These are phyloP conservation scores for Penaeus indicus DNA, from an alignment of 1,140 invertebrate species.

Conservation along the genomic window DNA sequence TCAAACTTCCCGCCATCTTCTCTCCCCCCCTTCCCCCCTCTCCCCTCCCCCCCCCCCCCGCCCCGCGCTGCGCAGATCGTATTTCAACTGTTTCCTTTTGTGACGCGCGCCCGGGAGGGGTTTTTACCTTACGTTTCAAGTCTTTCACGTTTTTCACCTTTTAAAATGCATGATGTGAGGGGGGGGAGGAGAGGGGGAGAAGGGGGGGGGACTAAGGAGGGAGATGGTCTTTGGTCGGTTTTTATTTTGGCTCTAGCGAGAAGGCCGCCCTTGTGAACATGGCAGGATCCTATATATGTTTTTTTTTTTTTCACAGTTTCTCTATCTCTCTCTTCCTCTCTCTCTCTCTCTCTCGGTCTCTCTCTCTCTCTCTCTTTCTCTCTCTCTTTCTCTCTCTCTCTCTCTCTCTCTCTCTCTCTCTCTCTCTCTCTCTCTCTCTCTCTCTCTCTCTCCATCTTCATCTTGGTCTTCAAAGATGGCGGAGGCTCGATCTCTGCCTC, in stretches of 20 bases:
- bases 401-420: not conserved
- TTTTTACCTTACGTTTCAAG: slow-evolving; percentile 33
- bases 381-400: slow-evolving; percentile 15
- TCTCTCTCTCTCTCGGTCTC: no score
- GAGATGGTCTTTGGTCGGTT: not conserved
- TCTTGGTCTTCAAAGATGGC: no score
- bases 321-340: not conserved
- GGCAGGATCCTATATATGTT: not conserved
- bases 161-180: slow-evolving; percentile 52
- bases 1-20: not conserved
- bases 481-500: no score
- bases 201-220: not conserved
- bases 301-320: not conserved
- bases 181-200: no score
- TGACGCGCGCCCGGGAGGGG: not conserved
- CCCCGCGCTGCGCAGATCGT: slow-evolving; percentile 30
- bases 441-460: not conserved
- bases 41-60: not conserved
- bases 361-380: slow-evolving; percentile 30
- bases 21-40: not conserved
- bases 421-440: no score
- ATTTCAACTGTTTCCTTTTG: slow-evolving; percentile 58
- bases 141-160: slow-evolving; percentile 43
- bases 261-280: not conserved
- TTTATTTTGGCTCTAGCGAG: not conserved